Evolutionary conservation across 2,797 vertebrate species (phyloP), one percentile per base, ranked within the genome.

Genomic region (Zenarchopterus dispar): DNA sequence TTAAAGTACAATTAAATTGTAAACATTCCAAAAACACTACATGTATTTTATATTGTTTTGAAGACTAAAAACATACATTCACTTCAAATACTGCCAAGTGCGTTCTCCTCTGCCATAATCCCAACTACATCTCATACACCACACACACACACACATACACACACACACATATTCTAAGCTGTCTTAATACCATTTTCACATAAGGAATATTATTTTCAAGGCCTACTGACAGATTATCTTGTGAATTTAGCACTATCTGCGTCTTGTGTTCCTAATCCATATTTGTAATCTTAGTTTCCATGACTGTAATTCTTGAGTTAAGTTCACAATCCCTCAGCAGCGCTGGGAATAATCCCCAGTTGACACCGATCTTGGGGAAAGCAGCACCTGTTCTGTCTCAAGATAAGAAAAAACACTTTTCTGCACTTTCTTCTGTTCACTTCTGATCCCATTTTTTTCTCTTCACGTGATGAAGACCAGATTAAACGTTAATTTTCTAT

Each of bases 211-310:
- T 85, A 78, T 75, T 44, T 62, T 77, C 67, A 70, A 71, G 68
- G 41, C 56, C 59, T 2, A 18, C 64, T 43, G 74, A 81, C 78
- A 80, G 88, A 91, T 91, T 88, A 91, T 84, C 75, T 70, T 18
- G 66, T 77, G 73, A 88, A 86, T 87, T 89, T 92, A 87, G 78
- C 88, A 89, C 88, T 87, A 80, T 90, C 80, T 82, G 75, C 61
- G 33, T 87, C 65, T 91, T 80, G 76, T 54, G 45, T 69, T 84
- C 78, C 74, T 92, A 92, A 93, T 92, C 91, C 85, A 89, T 82
- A 89, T 81, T 80, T 84, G 65, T 90, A 91, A 92, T 91, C 89
- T 83, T 57, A 75, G 71, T 47, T 77, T 62, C 62, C 70, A 82
- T 78, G 70, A 77, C 64, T 66, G 67, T 73, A 78, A 85, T 82